Percentiles rank a stretch among this genome's conserved stretches.
Evolutionary conservation across 2,113 vertebrate species (phyloP).

Genomic region (Clarias magur): DNA sequence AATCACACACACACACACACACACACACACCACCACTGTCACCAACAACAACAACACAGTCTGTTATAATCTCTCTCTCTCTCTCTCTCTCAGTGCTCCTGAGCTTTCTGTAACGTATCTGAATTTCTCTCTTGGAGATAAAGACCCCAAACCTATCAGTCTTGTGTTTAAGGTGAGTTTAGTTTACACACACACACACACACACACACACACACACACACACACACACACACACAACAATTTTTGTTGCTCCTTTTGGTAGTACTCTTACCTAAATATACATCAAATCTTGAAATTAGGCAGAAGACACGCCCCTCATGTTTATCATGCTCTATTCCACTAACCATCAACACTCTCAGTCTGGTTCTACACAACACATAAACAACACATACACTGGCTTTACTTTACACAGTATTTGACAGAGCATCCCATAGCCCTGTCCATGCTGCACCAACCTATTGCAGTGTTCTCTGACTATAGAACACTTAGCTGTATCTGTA

Average conservation of each 20-base stretch:
- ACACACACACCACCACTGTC: too few species aligned
- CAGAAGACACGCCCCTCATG: too few species aligned
- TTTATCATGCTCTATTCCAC: too few species aligned
- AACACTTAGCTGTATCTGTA: neutral
- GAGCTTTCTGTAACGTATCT: slow-evolving; percentile 57
- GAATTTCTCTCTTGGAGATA: slow-evolving; percentile 64
- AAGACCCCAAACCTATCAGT: slow-evolving; percentile 31
- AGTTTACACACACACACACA: slow-evolving; percentile 1
- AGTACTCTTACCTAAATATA: neutral
- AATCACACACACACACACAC: too few species aligned
- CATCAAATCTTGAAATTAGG: neutral
- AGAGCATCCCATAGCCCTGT: too few species aligned
- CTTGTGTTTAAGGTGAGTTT: slow-evolving; percentile 34
- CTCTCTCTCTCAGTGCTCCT: slow-evolving; percentile 12
- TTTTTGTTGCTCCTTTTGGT: neutral
- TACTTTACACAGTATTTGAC: too few species aligned
- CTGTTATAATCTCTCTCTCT: too few species aligned
- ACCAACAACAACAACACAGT: too few species aligned
- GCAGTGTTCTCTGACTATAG: neutral
- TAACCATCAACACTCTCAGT: too few species aligned
- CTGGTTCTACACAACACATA: too few species aligned
- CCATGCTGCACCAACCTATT: too few species aligned
- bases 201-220: neutral
- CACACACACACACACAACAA: neutral
- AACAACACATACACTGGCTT: too few species aligned